phyloP scores from a whole-genome alignment of 2,797 vertebrate species.

The Gila robusta region DNA sequence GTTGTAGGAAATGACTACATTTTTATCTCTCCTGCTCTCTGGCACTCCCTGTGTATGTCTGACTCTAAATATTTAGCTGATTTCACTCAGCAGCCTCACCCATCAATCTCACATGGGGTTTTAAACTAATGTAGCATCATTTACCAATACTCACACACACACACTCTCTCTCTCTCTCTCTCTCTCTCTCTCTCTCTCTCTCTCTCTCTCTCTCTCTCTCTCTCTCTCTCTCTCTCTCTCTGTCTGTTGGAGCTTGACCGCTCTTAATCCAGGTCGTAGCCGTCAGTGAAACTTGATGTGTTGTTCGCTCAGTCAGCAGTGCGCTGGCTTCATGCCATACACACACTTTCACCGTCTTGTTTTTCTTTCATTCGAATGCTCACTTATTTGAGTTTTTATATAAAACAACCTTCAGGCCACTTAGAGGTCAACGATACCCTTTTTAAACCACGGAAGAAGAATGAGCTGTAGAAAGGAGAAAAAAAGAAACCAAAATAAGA shows the following conservation, averaged over 20 bases:
- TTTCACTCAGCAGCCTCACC: conserved; percentile 26
- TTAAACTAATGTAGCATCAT: neutral
- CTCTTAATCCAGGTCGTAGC: neutral
- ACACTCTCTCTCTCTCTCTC: neutral
- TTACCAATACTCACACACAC: neutral
- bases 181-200: conserved; percentile 8
- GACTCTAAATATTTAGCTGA: neutral
- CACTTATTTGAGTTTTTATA: conserved; percentile 9
- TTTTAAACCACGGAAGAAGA: conserved; percentile 1
- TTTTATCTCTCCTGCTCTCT: conserved; percentile 44
- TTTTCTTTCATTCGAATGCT: conserved; percentile 22
- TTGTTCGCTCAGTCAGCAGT: conserved; percentile 23
- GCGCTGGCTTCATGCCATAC: neutral
- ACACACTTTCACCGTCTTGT: neutral
- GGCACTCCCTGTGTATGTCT: neutral
- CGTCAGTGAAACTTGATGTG: conserved; percentile 36
- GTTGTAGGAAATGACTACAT: neutral
- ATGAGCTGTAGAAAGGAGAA: neutral
- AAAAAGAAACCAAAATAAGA: conserved; percentile 24
- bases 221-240: neutral
- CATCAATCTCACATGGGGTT: neutral
- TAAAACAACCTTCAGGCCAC: neutral
- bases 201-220: conserved; percentile 10
- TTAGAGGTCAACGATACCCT: neutral
- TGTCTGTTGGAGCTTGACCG: neutral